A percentile compares a stretch with the other conserved stretches of the same genome.
phyloP scores from a whole-genome alignment of 2,113 vertebrate genomes.

The human region DNA sequence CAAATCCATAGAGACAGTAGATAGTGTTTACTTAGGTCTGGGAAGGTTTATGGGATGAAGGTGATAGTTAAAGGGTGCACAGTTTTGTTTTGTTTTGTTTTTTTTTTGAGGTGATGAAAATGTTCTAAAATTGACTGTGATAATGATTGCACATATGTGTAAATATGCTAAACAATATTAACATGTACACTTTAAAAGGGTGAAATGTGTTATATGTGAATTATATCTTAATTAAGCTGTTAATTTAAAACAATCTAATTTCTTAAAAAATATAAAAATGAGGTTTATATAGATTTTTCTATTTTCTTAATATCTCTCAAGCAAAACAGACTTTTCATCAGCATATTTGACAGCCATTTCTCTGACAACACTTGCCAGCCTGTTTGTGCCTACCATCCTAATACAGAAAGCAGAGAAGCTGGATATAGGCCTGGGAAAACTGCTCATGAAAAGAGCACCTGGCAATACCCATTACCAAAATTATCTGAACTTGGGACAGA shows the following conservation, averaged over 20 bases:
- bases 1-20: background rate
- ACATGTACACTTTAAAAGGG: background rate
- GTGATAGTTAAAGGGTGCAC: background rate
- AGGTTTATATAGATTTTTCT: background rate
- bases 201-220: slow-evolving; percentile 14
- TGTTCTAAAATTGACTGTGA: background rate
- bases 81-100: too few relatives aligned
- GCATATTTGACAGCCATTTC: background rate
- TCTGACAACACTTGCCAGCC: background rate
- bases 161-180: background rate
- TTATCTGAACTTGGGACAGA: background rate
- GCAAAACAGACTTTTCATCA: background rate
- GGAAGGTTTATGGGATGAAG: background rate
- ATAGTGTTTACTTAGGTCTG: background rate
- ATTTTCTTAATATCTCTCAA: background rate
- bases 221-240: background rate
- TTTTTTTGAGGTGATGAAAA: background rate
- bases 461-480: background rate
- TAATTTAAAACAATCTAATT: background rate
- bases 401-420: background rate
- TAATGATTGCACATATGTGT: background rate
- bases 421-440: background rate
- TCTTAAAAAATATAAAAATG: slow-evolving; percentile 4
- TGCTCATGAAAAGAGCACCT: background rate
- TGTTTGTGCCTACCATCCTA: background rate